Evolutionary conservation across 1,140 invertebrate species (phyloP).

Genomic region (Diprion similis): DNA sequence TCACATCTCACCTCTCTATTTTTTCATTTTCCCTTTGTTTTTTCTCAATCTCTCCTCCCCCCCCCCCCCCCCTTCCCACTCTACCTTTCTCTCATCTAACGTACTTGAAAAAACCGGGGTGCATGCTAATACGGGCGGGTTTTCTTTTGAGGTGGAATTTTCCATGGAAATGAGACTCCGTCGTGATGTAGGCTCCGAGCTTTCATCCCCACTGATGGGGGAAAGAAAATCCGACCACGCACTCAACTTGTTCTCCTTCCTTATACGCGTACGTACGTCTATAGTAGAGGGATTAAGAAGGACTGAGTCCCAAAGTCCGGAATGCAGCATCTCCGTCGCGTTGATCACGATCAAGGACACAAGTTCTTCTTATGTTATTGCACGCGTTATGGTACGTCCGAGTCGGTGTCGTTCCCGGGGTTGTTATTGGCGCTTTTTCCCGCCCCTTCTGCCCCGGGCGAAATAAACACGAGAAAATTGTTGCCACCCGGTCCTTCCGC

Average conservation of each 20-base stretch:
- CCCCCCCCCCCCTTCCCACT: no score
- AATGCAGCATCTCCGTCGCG: no score
- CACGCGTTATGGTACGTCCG: neutral
- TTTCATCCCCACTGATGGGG: slow-evolving; percentile 4
- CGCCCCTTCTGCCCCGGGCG: neutral
- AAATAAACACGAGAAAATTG: neutral
- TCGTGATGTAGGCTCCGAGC: neutral
- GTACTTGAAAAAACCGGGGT: slow-evolving; percentile 19
- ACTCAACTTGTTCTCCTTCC: no score
- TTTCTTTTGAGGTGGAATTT: slow-evolving; percentile 17
- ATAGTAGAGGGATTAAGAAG: no score
- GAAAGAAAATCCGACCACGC: neutral
- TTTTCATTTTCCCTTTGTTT: no score
- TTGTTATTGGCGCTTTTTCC: neutral
- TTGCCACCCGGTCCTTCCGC: no score
- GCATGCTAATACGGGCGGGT: slow-evolving; percentile 30
- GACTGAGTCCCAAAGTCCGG: no score
- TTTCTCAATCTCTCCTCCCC: no score
- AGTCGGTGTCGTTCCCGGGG: neutral
- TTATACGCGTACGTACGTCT: no score
- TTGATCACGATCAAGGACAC: no score
- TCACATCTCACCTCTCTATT: no score
- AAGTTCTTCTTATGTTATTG: neutral
- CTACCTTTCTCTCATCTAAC: no score
- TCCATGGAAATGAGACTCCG: neutral